Evolutionary conservation across 2,888 invertebrate genomes (phyloP).

Genomic region (Drosophila paramelanica): DNA sequence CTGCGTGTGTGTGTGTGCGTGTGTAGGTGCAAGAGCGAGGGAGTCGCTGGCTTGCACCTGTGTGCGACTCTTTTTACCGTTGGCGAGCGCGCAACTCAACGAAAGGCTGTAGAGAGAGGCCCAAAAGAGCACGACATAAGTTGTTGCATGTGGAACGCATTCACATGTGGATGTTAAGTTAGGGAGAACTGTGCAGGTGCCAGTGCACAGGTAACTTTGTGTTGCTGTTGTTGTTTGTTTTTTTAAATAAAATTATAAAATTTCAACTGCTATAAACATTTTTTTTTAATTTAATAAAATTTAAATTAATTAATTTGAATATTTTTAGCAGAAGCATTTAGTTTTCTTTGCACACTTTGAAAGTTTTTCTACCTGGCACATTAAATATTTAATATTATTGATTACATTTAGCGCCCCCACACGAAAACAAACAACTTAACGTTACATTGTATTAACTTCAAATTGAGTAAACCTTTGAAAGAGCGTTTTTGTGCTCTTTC

Average conservation of each 20-base stretch:
- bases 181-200: constrained; percentile 26
- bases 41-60: constrained; percentile 36
- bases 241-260: not conserved
- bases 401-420: constrained; percentile 72
- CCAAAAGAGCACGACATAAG: constrained; percentile 33
- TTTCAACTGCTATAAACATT: not conserved
- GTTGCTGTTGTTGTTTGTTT: not conserved
- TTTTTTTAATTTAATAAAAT: not conserved
- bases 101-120: constrained; percentile 44
- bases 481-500: constrained; percentile 31
- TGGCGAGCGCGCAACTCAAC: constrained; percentile 68
- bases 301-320: not conserved
- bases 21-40: constrained; percentile 27
- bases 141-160: constrained; percentile 55
- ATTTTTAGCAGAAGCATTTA: not conserved
- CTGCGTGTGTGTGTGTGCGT: constrained; percentile 11
- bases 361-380: constrained; percentile 65
- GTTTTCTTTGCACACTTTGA: not conserved
- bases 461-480: constrained; percentile 9
- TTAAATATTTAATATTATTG: constrained; percentile 84
- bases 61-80: constrained; percentile 43
- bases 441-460: constrained; percentile 76
- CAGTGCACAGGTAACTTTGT: constrained; percentile 40
- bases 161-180: constrained; percentile 32
- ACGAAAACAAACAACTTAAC: constrained; percentile 57